Evolutionary conservation across 2,888 invertebrate species (phyloP), one percentile per base, ranked within the genome.

Genomic region (Chrysolina haemoptera): DNA sequence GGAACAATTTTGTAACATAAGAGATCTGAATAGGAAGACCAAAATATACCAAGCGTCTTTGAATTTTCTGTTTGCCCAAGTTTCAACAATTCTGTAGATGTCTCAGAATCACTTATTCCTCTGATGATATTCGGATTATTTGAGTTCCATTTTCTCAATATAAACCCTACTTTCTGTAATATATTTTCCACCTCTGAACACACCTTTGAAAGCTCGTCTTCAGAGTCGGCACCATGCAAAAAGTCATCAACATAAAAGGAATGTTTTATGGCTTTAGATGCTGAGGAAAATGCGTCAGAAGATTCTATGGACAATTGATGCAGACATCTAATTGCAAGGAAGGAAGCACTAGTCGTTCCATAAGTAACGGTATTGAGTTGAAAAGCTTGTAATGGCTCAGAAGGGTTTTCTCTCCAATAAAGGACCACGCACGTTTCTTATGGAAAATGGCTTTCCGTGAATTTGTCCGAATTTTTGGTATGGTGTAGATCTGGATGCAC

Each of bases 211-310:
- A 72, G 18, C 16, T 71, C 65, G 18, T 50, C 68, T 48, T 35
- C 16, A 18, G 35, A 11, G 11, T 71, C 27, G 18, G 35, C 27
- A n/a, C 78, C 79, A 12, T 76, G 75, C 40, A 78, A n/a, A 11
- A 78, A 11, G 73, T 79, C 78, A 71, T 80, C 79, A 9, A 80
- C 79, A 65, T 78, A 80, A 63, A 80, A 78, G 62, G 77, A 74
- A 14, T 66, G n/a, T 16, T 46, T 27, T 22, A 65, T 70, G 43
- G 63, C 41, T 14, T 35, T 18, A n/a, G 46, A 27, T 16, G 63
- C 20, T 46, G 35, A 43, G 9, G 64, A 46, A 12, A 16, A 16
- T 12, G 14, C 46, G n/a, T 65, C 27, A 18, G 20, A 65, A 22
- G 41, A 41, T 16, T 48, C 16, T 18, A 48, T 16, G 12, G 71